Conservation (phyloP, 1,140 invertebrate species). For the Aphelinus certus region DNA sequence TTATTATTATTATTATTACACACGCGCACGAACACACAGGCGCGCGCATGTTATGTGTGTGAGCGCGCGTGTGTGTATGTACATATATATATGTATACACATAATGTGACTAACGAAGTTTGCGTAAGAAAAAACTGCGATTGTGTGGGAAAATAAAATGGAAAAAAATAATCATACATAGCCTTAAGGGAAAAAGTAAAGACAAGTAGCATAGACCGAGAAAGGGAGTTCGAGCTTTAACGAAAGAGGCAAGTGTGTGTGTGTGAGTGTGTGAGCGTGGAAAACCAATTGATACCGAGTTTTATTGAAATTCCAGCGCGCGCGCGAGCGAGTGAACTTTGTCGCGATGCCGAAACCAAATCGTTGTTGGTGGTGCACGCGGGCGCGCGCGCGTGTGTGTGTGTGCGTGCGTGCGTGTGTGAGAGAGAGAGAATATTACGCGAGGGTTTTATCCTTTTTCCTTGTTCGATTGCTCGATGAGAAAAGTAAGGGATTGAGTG, state of each 20-base stretch:
- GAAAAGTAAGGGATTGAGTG: too few species aligned
- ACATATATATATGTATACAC: not conserved
- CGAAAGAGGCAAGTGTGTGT: not conserved
- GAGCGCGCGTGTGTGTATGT: not conserved
- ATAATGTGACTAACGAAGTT: not conserved
- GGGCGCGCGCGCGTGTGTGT: not conserved
- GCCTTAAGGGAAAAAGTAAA: not conserved
- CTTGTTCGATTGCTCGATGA: too few species aligned
- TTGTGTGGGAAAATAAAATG: not conserved
- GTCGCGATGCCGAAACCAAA: too few species aligned
- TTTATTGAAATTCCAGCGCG: too few species aligned
- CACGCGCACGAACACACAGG: too few species aligned
- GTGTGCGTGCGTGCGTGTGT: constrained; percentile 3
- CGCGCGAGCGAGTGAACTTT: too few species aligned
- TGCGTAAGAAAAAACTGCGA: not conserved
- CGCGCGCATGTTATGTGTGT: too few species aligned
- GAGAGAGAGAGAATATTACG: not conserved
- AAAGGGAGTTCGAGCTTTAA: constrained; percentile 28
- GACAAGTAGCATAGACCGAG: constrained; percentile 23
- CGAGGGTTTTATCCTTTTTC: too few species aligned
- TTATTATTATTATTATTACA: not conserved
- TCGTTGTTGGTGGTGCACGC: too few species aligned
- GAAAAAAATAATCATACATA: not conserved
- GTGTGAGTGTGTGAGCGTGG: too few species aligned
- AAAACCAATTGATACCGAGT: too few species aligned